These are phyloP conservation scores for Caenorhabditis becei DNA, from an alignment of 2,888 invertebrate species.

Conservation along the genomic window DNA sequence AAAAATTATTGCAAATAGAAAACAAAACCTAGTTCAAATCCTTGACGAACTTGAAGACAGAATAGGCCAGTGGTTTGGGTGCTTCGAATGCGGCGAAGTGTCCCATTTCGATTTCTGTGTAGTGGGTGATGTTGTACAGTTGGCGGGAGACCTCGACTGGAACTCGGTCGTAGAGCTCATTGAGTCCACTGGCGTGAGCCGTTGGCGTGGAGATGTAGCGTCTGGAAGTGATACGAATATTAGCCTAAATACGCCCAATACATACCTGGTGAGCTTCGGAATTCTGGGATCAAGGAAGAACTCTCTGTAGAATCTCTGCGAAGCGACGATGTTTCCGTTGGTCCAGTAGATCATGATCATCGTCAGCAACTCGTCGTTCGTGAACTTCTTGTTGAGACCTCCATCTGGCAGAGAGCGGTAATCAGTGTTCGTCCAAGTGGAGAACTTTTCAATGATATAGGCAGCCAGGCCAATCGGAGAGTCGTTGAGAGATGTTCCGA, in stretches of 20 bases:
- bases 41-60: slow-evolving; percentile 85
- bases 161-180: slow-evolving; percentile 86
- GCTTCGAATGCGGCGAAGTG: slow-evolving; percentile 92
- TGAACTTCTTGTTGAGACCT: slow-evolving; percentile 85
- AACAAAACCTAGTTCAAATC: slow-evolving; percentile 42
- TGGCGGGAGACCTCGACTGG: slow-evolving; percentile 85
- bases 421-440: slow-evolving; percentile 86
- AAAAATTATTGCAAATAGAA: too few relatives aligned
- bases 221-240: slow-evolving; percentile 49
- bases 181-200: slow-evolving; percentile 87
- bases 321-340: slow-evolving; percentile 87
- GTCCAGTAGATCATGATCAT: slow-evolving; percentile 91
- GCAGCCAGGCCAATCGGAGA: slow-evolving; percentile 91
- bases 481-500: slow-evolving; percentile 88
- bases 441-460: slow-evolving; percentile 93
- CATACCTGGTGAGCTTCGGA: too few relatives aligned
- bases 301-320: slow-evolving; percentile 88
- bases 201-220: slow-evolving; percentile 85
- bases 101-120: slow-evolving; percentile 86
- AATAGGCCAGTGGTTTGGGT: slow-evolving; percentile 87
- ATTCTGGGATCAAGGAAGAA: slow-evolving; percentile 68
- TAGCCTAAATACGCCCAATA: slow-evolving; percentile 24
- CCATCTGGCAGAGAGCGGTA: slow-evolving; percentile 85
- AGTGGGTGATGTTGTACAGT: slow-evolving; percentile 87
- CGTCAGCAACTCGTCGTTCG: slow-evolving; percentile 87